phyloP scores from a whole-genome alignment of 1,140 invertebrate species.

The Hycleus phaleratus region DNA sequence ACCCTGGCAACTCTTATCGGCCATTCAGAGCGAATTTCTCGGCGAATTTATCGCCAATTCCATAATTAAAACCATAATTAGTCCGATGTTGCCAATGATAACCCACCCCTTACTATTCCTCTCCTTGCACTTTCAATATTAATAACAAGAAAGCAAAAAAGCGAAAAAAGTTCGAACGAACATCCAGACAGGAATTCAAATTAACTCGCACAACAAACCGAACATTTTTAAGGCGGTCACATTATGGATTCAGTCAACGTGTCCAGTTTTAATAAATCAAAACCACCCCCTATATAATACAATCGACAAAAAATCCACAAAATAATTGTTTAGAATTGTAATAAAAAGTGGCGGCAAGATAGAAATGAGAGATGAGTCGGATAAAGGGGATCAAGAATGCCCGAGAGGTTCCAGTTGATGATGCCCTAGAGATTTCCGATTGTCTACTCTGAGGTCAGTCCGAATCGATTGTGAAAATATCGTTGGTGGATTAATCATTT shows the following conservation, averaged over 20 bases:
- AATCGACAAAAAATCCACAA: slow-evolving; percentile 21
- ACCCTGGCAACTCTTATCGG: slow-evolving; percentile 18
- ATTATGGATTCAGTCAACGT: too few species aligned
- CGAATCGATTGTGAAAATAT: slow-evolving; percentile 1
- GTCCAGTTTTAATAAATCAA: too few species aligned
- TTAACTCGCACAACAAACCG: too few species aligned
- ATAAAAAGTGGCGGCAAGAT: too few species aligned
- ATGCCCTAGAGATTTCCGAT: slow-evolving; percentile 14
- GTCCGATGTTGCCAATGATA: slow-evolving; percentile 2
- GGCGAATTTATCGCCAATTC: slow-evolving; percentile 17
- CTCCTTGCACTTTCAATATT: background rate
- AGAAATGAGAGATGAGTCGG: slow-evolving; percentile 21
- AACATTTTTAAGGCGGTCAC: too few species aligned
- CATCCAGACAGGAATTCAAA: too few species aligned
- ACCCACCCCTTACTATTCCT: background rate
- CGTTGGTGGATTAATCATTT: slow-evolving; percentile 9
- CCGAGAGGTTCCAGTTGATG: slow-evolving; percentile 13
- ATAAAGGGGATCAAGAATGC: slow-evolving; percentile 24
- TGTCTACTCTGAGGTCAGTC: slow-evolving; percentile 17
- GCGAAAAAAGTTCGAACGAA: too few species aligned
- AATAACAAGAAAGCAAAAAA: too few species aligned
- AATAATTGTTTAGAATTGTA: slow-evolving; percentile 10
- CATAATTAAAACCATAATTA: slow-evolving; percentile 21
- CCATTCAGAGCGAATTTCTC: slow-evolving; percentile 19
- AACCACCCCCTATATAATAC: background rate